phyloP scores from a whole-genome alignment of 2,113 vertebrate genomes.

The Psephotus haematonotus region DNA sequence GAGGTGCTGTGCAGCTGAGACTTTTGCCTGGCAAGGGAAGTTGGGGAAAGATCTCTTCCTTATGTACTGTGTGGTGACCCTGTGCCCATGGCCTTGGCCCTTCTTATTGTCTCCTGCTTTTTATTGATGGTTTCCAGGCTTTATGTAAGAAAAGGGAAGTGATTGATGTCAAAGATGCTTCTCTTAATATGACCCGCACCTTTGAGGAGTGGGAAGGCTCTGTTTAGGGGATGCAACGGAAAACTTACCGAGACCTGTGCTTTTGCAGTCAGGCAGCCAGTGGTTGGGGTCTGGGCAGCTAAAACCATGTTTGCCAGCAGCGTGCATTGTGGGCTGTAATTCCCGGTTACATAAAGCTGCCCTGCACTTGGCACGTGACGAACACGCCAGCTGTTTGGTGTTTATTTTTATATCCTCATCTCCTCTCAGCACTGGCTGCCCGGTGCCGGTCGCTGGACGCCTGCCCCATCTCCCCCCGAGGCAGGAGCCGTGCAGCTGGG shows the following conservation, averaged over 20 bases:
- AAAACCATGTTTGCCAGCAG: rapidly evolving
- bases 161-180: rapidly evolving
- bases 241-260: not conserved
- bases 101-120: not conserved
- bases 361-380: not conserved
- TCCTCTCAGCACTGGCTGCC: rapidly evolving
- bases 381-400: conserved; percentile 6
- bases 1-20: not conserved
- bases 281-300: not conserved
- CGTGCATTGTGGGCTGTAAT: not conserved
- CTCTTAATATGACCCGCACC: not conserved
- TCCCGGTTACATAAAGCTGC: not conserved
- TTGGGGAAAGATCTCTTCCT: not conserved
- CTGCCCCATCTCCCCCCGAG: not conserved
- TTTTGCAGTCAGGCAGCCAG: not conserved
- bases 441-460: rapidly evolving
- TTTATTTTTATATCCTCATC: conserved; percentile 25
- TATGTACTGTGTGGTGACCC: rapidly evolving
- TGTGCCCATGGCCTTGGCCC: not conserved
- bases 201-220: not conserved
- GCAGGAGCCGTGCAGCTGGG: rapidly evolving
- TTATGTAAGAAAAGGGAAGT: not conserved
- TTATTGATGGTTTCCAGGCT: not conserved
- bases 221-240: not conserved
- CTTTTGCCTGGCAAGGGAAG: rapidly evolving